These are phyloP conservation scores for Zele albiditarsus DNA, from an alignment of 2,888 invertebrate species.

Conservation along the genomic window DNA sequence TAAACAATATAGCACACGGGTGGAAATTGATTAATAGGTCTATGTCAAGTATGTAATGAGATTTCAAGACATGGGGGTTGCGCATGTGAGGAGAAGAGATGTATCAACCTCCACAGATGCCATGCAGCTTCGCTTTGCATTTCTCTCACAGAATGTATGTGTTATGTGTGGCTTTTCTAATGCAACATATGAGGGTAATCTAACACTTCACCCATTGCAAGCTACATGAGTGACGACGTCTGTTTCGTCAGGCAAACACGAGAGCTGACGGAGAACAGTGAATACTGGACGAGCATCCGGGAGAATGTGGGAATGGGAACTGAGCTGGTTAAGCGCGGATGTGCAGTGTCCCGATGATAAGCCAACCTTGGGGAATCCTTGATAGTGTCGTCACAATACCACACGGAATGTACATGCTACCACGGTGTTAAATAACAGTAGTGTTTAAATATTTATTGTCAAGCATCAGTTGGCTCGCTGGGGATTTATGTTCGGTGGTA, in stretches of 20 bases:
- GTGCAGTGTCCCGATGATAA: constrained; percentile 4
- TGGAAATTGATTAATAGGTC: constrained; percentile 27
- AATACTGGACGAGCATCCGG: constrained; percentile 10
- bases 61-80: constrained; percentile 8
- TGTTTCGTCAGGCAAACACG: too few species aligned
- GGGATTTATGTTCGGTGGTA: too few species aligned
- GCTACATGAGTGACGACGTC: constrained; percentile 19
- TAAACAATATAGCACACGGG: not conserved
- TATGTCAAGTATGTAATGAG: not conserved
- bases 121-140: not conserved
- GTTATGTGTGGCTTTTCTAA: constrained; percentile 5
- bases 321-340: not conserved
- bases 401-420: not conserved
- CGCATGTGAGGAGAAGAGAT: not conserved
- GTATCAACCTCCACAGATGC: not conserved
- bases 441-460: constrained; percentile 22
- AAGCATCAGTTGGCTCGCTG: constrained; percentile 22
- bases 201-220: constrained; percentile 15
- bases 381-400: not conserved
- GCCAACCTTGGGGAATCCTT: constrained; percentile 14
- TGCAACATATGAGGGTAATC: constrained; percentile 13
- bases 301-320: not conserved
- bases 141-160: not conserved
- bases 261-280: too few species aligned
- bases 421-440: not conserved